Base-by-base conservation (phyloP, 1,140 invertebrate genomes). In the Nasonia longicornis region DNA sequence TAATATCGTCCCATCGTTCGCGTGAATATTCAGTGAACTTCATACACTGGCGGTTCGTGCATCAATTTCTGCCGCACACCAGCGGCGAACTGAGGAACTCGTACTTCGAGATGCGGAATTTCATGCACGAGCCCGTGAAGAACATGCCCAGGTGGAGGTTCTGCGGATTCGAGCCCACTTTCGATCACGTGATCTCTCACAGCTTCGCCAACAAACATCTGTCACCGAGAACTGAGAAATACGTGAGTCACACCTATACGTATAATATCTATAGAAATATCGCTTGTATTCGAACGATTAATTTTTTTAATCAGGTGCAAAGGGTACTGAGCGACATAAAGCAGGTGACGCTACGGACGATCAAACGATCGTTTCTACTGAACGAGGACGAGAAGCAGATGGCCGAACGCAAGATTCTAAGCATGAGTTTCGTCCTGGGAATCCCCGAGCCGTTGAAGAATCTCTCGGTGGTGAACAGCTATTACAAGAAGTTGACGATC, bases 1-100 rank as follows among this genome's bases (percentile, higher is more conserved):
- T 26, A 48, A 52, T 52, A 4, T 14, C 3, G 16, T 16, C 16
- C 16, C 48, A 3, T 70, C 31, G 2, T 22, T 22, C 11, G 1
- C 11, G 4, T 70, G 8, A 42, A 42, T 16, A 71, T 38, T 58
- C 66, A 79, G 77, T 79, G 16, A 79, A 79, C 31, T 79, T 52
- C 14, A 38, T 79, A 58, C 77, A 79, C 31, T 79, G 77, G 77
- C 58, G 52, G 71, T 79, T 79, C 31, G 69, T 79, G 10, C 45
- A 72, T 64, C 69, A 72, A 42, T 72, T 63, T 64, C 69, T 79
- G 29, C 73, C 45, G 26, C 29, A 75, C 48, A 75, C 73, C 1
- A 75, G 73, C 26, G 63, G 14, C 20, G 29, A 75, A 14, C 7
- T 75, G 14, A 52, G 73, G 22, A 75, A 52, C 35, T 58, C 35